These are phyloP conservation scores for Drosophila neotestacea DNA, from an alignment of 2,888 invertebrate genomes.

Conservation along the genomic window DNA sequence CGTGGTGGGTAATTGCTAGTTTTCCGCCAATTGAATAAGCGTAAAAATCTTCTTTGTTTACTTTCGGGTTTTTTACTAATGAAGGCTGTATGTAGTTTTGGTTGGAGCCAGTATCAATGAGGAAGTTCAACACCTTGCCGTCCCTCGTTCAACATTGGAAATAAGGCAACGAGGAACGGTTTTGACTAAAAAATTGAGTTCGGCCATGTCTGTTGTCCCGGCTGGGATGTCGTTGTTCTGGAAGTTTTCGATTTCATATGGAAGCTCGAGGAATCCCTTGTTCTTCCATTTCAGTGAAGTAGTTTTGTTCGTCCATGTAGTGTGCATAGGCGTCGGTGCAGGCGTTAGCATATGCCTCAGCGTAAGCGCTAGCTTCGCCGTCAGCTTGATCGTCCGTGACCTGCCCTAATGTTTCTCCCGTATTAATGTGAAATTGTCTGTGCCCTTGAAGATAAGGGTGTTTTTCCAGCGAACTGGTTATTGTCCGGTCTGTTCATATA, in stretches of 20 bases:
- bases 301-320: too few species aligned
- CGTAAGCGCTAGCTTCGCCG: too few species aligned
- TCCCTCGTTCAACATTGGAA: background rate
- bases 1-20: slow-evolving; percentile 7
- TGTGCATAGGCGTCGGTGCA: too few species aligned
- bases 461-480: background rate
- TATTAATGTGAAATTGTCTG: background rate
- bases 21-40: slow-evolving; percentile 4
- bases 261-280: too few species aligned
- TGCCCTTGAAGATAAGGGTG: background rate
- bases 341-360: too few species aligned
- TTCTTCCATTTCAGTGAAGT: too few species aligned
- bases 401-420: background rate
- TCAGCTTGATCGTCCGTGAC: too few species aligned
- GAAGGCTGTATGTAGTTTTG: slow-evolving; percentile 5
- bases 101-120: slow-evolving; percentile 13
- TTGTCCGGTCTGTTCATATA: background rate
- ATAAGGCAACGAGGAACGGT: too few species aligned
- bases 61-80: background rate
- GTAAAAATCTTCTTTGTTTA: slow-evolving; percentile 2
- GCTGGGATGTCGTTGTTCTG: too few species aligned
- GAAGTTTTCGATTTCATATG: too few species aligned
- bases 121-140: background rate
- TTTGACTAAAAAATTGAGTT: too few species aligned
- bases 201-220: too few species aligned